These are phyloP conservation scores for Himalopsyche phryganea DNA, from an alignment of 1,140 invertebrate genomes.

Conservation along the genomic window DNA sequence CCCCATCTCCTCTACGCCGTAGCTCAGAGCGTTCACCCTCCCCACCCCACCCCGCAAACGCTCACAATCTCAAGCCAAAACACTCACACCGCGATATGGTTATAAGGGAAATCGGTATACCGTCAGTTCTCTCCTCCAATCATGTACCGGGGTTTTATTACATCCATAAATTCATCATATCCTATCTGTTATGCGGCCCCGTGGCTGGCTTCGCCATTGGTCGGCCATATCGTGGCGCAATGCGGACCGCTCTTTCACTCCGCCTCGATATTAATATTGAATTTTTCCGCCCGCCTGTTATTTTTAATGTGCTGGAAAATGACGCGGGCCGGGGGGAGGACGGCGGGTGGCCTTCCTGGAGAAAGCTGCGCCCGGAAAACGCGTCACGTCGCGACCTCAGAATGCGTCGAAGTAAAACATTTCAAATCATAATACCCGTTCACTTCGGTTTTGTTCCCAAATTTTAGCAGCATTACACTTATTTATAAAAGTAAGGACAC, in stretches of 20 bases:
- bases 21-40: not conserved
- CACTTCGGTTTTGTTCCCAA: no score
- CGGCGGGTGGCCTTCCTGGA: no score
- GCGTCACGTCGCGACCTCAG: no score
- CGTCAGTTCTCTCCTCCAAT: constrained; percentile 46
- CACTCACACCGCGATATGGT: constrained; percentile 9
- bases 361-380: no score
- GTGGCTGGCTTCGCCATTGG: constrained; percentile 49
- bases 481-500: no score
- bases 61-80: not conserved
- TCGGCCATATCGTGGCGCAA: constrained; percentile 44
- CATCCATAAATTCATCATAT: constrained; percentile 62
- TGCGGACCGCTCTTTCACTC: constrained; percentile 48
- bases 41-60: constrained; percentile 7
- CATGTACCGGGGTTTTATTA: constrained; percentile 57
- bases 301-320: constrained; percentile 23
- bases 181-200: constrained; percentile 39
- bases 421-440: no score
- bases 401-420: no score
- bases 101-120: constrained; percentile 27
- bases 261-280: constrained; percentile 62
- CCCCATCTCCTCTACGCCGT: constrained; percentile 39
- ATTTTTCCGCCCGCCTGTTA: constrained; percentile 52
- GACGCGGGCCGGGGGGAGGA: constrained; percentile 5
- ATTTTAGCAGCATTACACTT: no score